Conservation (phyloP, 2,888 invertebrate genomes). For the Orchesella flavescens region DNA sequence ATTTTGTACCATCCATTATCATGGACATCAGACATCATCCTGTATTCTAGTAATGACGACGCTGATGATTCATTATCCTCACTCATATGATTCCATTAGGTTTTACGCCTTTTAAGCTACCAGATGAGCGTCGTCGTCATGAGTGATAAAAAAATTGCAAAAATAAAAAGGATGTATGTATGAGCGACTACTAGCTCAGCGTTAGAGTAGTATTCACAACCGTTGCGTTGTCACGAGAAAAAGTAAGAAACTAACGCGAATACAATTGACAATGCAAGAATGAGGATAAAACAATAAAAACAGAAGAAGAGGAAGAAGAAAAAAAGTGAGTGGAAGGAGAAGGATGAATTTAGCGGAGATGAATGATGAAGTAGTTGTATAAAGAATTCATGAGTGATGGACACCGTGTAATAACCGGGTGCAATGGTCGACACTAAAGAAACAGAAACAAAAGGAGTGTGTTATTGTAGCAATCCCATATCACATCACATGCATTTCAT, state of each 20-base stretch:
- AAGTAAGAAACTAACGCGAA: not conserved
- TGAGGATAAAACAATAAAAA: conserved; percentile 33
- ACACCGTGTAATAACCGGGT: conserved; percentile 23
- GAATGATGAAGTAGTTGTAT: conserved; percentile 13
- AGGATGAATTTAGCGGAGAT: not conserved
- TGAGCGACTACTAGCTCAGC: too few relatives aligned
- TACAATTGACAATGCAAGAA: not conserved
- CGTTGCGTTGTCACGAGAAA: conserved; percentile 20
- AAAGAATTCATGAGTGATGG: not conserved
- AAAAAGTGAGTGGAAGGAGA: conserved; percentile 6
- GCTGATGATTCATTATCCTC: conserved; percentile 12
- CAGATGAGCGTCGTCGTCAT: too few relatives aligned
- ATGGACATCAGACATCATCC: conserved; percentile 17
- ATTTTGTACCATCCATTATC: not conserved
- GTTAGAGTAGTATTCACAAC: too few relatives aligned
- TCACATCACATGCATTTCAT: not conserved
- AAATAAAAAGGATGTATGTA: too few relatives aligned
- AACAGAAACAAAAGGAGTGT: not conserved
- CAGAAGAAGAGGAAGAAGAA: not conserved
- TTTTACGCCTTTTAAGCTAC: not conserved
- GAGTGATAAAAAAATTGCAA: too few relatives aligned
- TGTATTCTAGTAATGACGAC: not conserved
- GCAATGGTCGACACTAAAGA: conserved; percentile 29
- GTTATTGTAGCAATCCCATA: not conserved
- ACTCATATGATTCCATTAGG: conserved; percentile 18